These are phyloP conservation scores for Clistopyga incitator DNA, from an alignment of 2,888 invertebrate genomes.

Conservation along the genomic window DNA sequence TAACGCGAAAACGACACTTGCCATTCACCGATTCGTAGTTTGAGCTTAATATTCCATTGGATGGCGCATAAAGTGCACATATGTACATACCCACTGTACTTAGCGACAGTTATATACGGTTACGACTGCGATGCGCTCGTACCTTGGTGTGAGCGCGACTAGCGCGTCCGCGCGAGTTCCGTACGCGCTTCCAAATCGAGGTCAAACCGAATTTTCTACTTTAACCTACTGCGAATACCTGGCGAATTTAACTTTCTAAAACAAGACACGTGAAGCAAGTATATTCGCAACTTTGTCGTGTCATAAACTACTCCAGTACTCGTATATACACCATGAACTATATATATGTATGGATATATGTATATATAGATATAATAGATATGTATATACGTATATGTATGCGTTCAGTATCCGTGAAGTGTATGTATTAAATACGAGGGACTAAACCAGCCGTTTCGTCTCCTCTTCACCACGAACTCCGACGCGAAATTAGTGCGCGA, in stretches of 20 bases:
- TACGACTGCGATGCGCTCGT: constrained; percentile 29
- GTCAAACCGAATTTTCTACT: constrained; percentile 84
- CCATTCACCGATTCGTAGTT: neutral
- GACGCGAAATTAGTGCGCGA: constrained; percentile 76
- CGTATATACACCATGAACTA: neutral
- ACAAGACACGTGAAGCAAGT: constrained; percentile 62
- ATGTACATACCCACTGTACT: neutral
- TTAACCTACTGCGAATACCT: constrained; percentile 83
- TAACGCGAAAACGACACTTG: constrained; percentile 21
- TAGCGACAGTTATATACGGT: constrained; percentile 15
- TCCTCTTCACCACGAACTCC: constrained; percentile 72
- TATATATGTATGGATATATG: neutral
- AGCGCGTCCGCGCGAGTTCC: constrained; percentile 57
- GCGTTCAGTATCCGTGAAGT: too few species aligned
- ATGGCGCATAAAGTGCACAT: neutral
- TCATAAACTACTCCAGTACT: constrained; percentile 43
- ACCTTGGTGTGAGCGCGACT: constrained; percentile 27
- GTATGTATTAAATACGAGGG: neutral
- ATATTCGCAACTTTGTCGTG: constrained; percentile 50
- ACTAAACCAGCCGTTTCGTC: constrained; percentile 56
- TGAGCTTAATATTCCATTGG: neutral
- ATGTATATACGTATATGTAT: constrained; percentile 10
- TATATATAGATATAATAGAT: neutral
- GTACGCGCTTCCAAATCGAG: constrained; percentile 79
- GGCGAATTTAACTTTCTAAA: constrained; percentile 84